A percentile compares a stretch with the other conserved stretches of the same genome.
Evolutionary conservation across 2,888 invertebrate species (phyloP).

Genomic region (Agrilus biguttatus): DNA sequence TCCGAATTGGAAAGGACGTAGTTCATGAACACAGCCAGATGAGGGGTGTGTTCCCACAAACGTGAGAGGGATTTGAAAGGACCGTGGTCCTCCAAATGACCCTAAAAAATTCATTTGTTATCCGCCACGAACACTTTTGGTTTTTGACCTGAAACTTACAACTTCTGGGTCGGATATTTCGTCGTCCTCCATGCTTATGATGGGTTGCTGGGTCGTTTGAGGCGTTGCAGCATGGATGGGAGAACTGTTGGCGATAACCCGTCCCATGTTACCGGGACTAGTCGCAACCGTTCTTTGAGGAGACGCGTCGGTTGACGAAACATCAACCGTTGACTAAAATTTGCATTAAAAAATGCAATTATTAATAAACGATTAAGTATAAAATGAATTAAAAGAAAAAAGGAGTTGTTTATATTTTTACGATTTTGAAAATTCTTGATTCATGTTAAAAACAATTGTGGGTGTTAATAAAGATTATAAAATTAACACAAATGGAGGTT

Average conservation of each 20-base stretch:
- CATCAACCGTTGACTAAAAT: background rate
- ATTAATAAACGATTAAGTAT: no score
- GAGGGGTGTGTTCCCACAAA: slow-evolving; percentile 73
- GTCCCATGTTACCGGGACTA: slow-evolving; percentile 11
- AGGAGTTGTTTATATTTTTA: no score
- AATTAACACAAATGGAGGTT: background rate
- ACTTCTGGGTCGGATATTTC: slow-evolving; percentile 80
- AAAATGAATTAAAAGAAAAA: no score
- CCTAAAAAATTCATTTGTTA: slow-evolving; percentile 34
- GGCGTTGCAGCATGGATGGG: slow-evolving; percentile 30
- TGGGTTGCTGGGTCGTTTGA: slow-evolving; percentile 51
- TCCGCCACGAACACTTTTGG: background rate
- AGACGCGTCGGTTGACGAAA: slow-evolving; percentile 12
- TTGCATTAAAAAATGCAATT: background rate
- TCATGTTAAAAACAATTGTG: no score
- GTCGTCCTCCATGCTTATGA: slow-evolving; percentile 93
- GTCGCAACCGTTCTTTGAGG: slow-evolving; percentile 17
- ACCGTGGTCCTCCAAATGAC: slow-evolving; percentile 67
- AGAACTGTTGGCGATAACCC: slow-evolving; percentile 22
- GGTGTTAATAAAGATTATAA: no score
- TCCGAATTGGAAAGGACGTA: slow-evolving; percentile 75
- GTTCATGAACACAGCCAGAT: slow-evolving; percentile 90
- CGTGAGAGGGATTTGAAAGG: slow-evolving; percentile 76
- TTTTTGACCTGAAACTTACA: slow-evolving; percentile 31
- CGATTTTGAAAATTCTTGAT: no score